Percentiles rank a stretch among this genome's conserved stretches.
phyloP scores from a whole-genome alignment of 2,888 invertebrate genomes.

The Drosophila ezoana region DNA sequence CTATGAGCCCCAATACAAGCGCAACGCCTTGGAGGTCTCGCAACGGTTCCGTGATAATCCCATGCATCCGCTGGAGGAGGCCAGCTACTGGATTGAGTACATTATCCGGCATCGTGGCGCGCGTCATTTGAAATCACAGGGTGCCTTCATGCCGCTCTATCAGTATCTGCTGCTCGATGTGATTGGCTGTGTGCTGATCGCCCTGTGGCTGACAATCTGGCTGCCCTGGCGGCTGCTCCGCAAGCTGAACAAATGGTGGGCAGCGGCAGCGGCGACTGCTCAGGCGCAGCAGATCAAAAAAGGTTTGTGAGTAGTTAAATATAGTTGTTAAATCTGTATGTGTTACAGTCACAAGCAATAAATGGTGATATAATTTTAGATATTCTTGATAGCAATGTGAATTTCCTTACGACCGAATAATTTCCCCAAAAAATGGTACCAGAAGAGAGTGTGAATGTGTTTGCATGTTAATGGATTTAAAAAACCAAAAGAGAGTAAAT shows the following conservation, averaged over 20 bases:
- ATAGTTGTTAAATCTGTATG: constrained; percentile 7
- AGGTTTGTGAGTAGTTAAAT: constrained; percentile 30
- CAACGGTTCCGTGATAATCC: constrained; percentile 86
- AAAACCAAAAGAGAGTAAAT: too few relatives aligned
- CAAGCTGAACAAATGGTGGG: constrained; percentile 53
- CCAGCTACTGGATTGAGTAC: constrained; percentile 88
- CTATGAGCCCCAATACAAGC: constrained; percentile 82
- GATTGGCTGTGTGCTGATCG: constrained; percentile 83
- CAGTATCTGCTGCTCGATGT: constrained; percentile 86
- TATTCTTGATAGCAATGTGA: not conserved
- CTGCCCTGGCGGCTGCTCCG: constrained; percentile 69
- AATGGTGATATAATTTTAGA: constrained; percentile 1
- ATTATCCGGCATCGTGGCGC: constrained; percentile 85
- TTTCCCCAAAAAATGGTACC: not conserved
- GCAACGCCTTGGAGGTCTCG: constrained; percentile 85
- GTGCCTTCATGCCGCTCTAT: constrained; percentile 84
- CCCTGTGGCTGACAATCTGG: constrained; percentile 62
- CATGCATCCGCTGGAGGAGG: constrained; percentile 86
- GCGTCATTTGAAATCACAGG: constrained; percentile 83
- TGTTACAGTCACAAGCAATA: not conserved
- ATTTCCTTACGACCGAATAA: not conserved
- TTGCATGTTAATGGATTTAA: too few relatives aligned
- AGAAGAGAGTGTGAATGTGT: too few relatives aligned
- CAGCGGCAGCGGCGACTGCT: constrained; percentile 6
- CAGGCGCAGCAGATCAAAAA: constrained; percentile 53